These are phyloP conservation scores for Lordiphosa stackelbergi DNA, from an alignment of 1,140 invertebrate genomes.

Conservation along the genomic window DNA sequence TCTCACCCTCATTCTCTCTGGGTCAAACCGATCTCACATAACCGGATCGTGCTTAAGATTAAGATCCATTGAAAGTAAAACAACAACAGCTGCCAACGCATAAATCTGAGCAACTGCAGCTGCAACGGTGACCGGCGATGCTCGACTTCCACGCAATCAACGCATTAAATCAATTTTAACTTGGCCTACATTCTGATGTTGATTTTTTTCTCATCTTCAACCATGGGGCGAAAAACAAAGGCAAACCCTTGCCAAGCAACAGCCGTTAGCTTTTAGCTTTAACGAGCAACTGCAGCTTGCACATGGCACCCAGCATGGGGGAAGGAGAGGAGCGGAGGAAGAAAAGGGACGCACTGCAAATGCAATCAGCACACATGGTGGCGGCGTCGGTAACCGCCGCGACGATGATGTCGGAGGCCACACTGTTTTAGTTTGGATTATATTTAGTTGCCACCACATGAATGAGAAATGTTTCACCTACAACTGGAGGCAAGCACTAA, in stretches of 20 bases:
- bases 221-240: constrained; percentile 38
- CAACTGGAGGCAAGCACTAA: background rate
- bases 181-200: constrained; percentile 64
- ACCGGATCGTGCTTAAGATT: constrained; percentile 26
- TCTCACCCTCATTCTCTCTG: constrained; percentile 1
- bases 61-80: constrained; percentile 52
- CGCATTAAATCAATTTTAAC: constrained; percentile 75
- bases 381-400: constrained; percentile 14
- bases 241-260: constrained; percentile 42
- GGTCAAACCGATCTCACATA: constrained; percentile 31
- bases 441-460: constrained; percentile 22
- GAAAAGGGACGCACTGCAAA: constrained; percentile 33
- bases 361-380: constrained; percentile 56
- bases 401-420: constrained; percentile 3
- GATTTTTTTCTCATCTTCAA: constrained; percentile 8
- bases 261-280: constrained; percentile 24
- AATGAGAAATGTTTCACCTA: constrained; percentile 48
- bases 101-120: constrained; percentile 43
- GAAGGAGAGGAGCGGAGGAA: constrained; percentile 3
- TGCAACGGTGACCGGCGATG: constrained; percentile 14
- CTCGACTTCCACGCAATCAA: constrained; percentile 53
- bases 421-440: constrained; percentile 22
- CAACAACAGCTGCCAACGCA: constrained; percentile 11
- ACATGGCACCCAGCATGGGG: constrained; percentile 31
- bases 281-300: constrained; percentile 44